Evolutionary conservation across 2,113 vertebrate species (phyloP).

Genomic region (Ellobius talpinus): DNA sequence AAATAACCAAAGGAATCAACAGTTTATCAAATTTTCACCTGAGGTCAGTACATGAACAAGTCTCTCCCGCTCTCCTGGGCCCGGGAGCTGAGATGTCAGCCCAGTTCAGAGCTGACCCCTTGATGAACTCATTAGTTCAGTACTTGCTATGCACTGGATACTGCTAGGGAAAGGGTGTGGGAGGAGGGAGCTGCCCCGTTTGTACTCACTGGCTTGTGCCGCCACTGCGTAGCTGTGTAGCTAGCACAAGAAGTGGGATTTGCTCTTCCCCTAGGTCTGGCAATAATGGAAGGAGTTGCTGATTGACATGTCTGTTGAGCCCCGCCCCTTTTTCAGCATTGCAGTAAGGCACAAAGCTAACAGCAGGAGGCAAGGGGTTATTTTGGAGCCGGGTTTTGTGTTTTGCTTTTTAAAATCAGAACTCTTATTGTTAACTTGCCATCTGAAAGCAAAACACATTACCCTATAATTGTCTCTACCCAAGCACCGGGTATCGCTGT

Average conservation of each 20-base stretch:
- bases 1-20: conserved; percentile 68
- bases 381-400: neutral
- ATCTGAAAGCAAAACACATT: neutral
- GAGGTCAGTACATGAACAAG: conserved; percentile 41
- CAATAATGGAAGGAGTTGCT: neutral
- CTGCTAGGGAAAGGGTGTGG: neutral
- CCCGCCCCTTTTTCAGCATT: neutral
- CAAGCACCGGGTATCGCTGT: neutral
- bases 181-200: neutral
- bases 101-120: neutral
- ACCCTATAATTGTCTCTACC: neutral
- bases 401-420: neutral
- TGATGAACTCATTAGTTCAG: neutral
- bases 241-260: accelerated
- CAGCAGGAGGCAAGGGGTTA: neutral
- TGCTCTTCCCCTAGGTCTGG: neutral
- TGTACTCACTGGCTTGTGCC: neutral
- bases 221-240: neutral
- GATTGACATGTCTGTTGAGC: neutral
- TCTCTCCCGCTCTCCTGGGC: neutral
- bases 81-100: neutral
- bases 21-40: conserved; percentile 54
- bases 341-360: neutral
- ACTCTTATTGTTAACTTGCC: conserved; percentile 30
- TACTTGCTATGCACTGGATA: neutral